These are phyloP conservation scores for Cariama cristata DNA, from an alignment of 2,113 vertebrate species.

Conservation along the genomic window DNA sequence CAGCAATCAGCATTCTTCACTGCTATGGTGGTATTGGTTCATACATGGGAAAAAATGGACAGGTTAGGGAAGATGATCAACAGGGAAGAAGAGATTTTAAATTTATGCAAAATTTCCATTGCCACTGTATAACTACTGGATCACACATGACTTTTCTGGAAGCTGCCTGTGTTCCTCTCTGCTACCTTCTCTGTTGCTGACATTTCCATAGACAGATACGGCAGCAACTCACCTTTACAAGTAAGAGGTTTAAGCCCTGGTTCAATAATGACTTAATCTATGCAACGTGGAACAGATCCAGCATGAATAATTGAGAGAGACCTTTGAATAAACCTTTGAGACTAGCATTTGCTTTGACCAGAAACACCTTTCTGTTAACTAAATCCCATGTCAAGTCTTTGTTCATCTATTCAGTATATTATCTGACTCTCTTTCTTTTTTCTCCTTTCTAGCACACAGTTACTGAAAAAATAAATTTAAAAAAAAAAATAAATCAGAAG, in stretches of 20 bases:
- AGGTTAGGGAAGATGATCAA: not conserved
- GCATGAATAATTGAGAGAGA: not conserved
- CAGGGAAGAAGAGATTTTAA: not conserved
- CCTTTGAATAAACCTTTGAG: not conserved
- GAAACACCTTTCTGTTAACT: not conserved
- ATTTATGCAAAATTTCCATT: not conserved
- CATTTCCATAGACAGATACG: fast-evolving
- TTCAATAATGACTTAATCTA: not conserved
- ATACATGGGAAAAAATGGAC: not conserved
- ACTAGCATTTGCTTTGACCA: not conserved
- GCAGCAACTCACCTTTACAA: not conserved
- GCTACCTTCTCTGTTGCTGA: not conserved
- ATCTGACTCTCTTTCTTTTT: not conserved
- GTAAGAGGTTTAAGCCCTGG: not conserved
- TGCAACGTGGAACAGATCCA: not conserved
- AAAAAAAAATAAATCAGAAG: not conserved
- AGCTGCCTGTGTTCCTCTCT: not conserved
- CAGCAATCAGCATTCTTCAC: not conserved
- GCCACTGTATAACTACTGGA: not conserved
- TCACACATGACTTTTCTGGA: not conserved
- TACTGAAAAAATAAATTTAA: not conserved
- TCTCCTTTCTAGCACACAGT: not conserved
- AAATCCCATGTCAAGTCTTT: not conserved
- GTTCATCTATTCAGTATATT: not conserved
- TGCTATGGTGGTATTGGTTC: not conserved